phyloP scores from a whole-genome alignment of 1,140 invertebrate genomes.

The Bombus soroeensis region DNA sequence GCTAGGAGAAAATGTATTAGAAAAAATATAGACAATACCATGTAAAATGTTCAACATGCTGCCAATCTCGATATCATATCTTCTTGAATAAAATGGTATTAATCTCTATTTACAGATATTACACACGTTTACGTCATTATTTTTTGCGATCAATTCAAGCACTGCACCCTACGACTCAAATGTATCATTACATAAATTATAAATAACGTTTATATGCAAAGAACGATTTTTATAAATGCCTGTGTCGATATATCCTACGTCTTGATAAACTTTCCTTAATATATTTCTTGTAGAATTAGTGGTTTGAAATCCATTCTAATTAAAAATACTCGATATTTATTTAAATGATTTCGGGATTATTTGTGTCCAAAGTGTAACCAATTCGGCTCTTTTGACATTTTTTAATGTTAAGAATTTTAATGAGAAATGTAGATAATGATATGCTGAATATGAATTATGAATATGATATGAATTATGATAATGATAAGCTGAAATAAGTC shows the following conservation, averaged over 20 bases:
- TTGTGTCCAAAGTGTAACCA: slow-evolving; percentile 1
- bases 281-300: background rate
- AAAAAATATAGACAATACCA: slow-evolving; percentile 69
- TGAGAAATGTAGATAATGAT: background rate
- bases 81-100: slow-evolving; percentile 58
- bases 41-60: slow-evolving; percentile 74
- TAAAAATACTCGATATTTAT: slow-evolving; percentile 29
- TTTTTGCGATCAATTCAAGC: slow-evolving; percentile 45
- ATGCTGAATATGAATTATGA: no score
- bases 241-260: slow-evolving; percentile 2
- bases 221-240: slow-evolving; percentile 37
- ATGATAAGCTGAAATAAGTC: slow-evolving; percentile 11
- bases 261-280: slow-evolving; percentile 21
- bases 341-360: background rate
- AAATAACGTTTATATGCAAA: slow-evolving; percentile 44
- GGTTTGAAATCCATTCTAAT: background rate
- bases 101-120: slow-evolving; percentile 53
- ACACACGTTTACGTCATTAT: slow-evolving; percentile 46
- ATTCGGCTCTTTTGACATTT: slow-evolving; percentile 19
- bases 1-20: slow-evolving; percentile 38
- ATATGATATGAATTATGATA: background rate
- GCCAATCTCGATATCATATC: slow-evolving; percentile 75
- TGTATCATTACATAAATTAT: slow-evolving; percentile 50
- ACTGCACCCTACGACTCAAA: slow-evolving; percentile 45
- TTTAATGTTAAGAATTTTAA: background rate